phyloP scores from a whole-genome alignment of 2,797 vertebrate genomes.

The Crenichthys baileyi region DNA sequence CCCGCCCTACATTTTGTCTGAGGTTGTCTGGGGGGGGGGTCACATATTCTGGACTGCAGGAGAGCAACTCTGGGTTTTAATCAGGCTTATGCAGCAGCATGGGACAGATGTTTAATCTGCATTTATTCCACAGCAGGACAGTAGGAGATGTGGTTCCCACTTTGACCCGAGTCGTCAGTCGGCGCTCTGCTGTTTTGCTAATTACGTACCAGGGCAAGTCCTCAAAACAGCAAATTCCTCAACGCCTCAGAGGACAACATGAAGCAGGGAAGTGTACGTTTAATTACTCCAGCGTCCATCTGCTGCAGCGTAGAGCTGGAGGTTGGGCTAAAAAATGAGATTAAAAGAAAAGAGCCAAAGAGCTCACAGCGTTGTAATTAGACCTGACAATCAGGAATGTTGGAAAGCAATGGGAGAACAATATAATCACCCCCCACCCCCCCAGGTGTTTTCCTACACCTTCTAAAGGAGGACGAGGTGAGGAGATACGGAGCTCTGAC shows the following conservation, averaged over 20 bases:
- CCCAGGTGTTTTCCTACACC: conserved; percentile 65
- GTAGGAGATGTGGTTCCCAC: conserved; percentile 58
- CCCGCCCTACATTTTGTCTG: not conserved
- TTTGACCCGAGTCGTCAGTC: conserved; percentile 32
- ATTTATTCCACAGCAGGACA: conserved; percentile 36
- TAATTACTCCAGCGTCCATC: conserved; percentile 63
- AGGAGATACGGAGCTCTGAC: conserved; percentile 38
- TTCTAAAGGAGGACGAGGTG: conserved; percentile 63
- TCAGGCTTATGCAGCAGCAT: conserved; percentile 37
- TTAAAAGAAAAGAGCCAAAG: conserved; percentile 34
- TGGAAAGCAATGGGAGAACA: conserved; percentile 53
- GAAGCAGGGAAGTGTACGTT: conserved; percentile 21
- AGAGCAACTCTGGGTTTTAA: conserved; percentile 45
- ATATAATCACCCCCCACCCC: conserved; percentile 76
- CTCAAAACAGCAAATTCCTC: not conserved
- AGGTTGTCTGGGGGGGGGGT: no score
- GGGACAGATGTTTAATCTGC: conserved; percentile 66
- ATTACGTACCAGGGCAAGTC: conserved; percentile 49
- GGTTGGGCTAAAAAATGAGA: conserved; percentile 48
- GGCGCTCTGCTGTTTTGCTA: conserved; percentile 54
- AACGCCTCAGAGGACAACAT: conserved; percentile 31
- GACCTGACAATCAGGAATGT: conserved; percentile 76
- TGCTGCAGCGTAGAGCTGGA: conserved; percentile 41
- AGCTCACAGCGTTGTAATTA: conserved; percentile 65
- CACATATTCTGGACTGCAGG: no score